Evolutionary conservation across 1,140 invertebrate genomes (phyloP).

Genomic region (Parasteatoda tepidariorum): DNA sequence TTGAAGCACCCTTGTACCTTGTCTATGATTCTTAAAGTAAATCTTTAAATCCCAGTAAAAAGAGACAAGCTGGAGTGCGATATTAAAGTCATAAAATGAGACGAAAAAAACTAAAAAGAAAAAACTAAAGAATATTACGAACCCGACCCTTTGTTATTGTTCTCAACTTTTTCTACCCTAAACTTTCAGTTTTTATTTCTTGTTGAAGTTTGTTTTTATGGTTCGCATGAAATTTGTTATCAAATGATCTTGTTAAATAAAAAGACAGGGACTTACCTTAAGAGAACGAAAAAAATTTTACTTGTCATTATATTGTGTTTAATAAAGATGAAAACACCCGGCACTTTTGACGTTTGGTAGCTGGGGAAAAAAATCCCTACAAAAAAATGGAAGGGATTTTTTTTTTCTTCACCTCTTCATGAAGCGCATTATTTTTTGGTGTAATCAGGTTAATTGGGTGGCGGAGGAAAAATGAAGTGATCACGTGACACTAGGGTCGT

Average conservation of each 20-base stretch:
- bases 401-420: not conserved
- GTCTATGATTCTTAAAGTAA: conserved; percentile 57
- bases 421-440: conserved; percentile 49
- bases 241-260: conserved; percentile 59
- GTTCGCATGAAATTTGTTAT: conserved; percentile 50
- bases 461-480: conserved; percentile 58
- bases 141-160: conserved; percentile 52
- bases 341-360: conserved; percentile 37
- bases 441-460: conserved; percentile 59
- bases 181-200: not conserved
- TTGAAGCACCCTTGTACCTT: conserved; percentile 26
- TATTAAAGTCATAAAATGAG: conserved; percentile 56
- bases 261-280: conserved; percentile 34
- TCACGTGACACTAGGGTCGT: conserved; percentile 57
- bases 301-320: conserved; percentile 61
- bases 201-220: conserved; percentile 1
- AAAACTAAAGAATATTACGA: not conserved
- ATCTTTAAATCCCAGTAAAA: conserved; percentile 50
- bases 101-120: conserved; percentile 36
- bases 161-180: not conserved
- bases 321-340: conserved; percentile 58
- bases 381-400: not conserved
- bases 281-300: conserved; percentile 28
- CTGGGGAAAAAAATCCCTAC: conserved; percentile 2
- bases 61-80: conserved; percentile 37